Evolutionary conservation across 1,140 invertebrate species (phyloP), one percentile per base, ranked within the genome.

Genomic region (Sarcophaga peregrina): DNA sequence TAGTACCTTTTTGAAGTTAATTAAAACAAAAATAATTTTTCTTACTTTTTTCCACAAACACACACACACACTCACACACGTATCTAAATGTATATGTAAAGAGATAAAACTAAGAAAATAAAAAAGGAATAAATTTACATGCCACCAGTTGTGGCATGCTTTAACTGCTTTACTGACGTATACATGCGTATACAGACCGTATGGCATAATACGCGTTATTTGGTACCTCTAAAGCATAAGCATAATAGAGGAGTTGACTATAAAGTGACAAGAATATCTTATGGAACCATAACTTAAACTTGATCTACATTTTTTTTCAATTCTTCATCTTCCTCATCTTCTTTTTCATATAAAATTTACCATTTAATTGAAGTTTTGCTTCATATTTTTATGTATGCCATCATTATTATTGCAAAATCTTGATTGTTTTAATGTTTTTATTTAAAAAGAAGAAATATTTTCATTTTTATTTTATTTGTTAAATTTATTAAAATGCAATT

Each of bases 401-500:
- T 52, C 50, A 52, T 52, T 37, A 37, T 52, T 52, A 52, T 52
- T 52, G 5, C 8, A 52, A 52, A 25, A 68, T 68, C 62, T 68
- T 20, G 62, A 68, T 68, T 68, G 10, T 68, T 68, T 58, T 68
- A 68, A 68, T 68, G 62, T 17, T 68, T 20, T 68, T 68, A 68
- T 68, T 68, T 68, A n/a, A 58, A 58, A 11, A 15, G 54, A 58
- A 4, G 13, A 58, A 8, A 68, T 20, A 20, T 20, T 20, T 20
- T 68, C 17, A 68, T 58, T 58, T 58, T 58, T n/a, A 58, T 20
- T 20, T 68, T 20, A 68, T 58, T 58, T 58, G 15, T n/a, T n/a
- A n/a, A 68, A 68, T 68, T 68, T 68, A 68, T 68, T 68, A 68
- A 68, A 68, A 68, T 68, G 17, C 62, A 68, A 20, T 68, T 68